phyloP scores from a whole-genome alignment of 1,140 invertebrate genomes.

The Megathymus violae region DNA sequence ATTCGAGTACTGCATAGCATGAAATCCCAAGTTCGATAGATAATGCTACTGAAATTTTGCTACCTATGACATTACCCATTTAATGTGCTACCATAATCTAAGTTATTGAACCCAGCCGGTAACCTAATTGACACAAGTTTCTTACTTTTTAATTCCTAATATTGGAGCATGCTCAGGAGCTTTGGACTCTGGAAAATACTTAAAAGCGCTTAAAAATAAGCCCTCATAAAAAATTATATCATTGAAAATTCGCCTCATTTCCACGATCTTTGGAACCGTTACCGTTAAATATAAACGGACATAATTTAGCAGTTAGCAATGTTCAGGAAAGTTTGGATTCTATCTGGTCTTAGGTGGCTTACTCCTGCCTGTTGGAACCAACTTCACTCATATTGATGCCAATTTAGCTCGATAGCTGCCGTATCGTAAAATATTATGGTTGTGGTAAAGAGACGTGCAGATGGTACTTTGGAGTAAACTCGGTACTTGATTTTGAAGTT shows the following conservation, averaged over 20 bases:
- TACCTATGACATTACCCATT: no score
- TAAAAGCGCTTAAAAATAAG: conserved; percentile 10
- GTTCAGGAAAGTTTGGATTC: conserved; percentile 51
- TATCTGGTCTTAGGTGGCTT: conserved; percentile 53
- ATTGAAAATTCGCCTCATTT: conserved; percentile 43
- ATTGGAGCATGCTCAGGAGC: not conserved
- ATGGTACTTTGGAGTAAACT: conserved; percentile 27
- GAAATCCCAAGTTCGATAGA: no score
- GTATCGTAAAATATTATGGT: conserved; percentile 71
- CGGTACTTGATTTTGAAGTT: conserved; percentile 11
- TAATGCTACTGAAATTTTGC: no score
- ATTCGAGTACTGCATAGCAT: no score
- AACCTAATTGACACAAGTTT: no score
- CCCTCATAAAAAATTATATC: conserved; percentile 33
- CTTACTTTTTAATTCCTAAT: not conserved
- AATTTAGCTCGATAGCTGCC: conserved; percentile 65
- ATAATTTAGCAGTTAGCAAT: conserved; percentile 48
- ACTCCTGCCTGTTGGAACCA: conserved; percentile 43
- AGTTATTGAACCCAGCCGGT: no score
- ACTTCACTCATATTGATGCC: conserved; percentile 71
- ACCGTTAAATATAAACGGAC: conserved; percentile 43
- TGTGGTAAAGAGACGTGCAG: conserved; percentile 45
- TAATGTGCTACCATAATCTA: no score
- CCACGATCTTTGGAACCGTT: conserved; percentile 25
- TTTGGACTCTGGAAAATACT: no score